Base-by-base conservation (phyloP, 2,888 invertebrate species). In the Campoplex capitator region DNA sequence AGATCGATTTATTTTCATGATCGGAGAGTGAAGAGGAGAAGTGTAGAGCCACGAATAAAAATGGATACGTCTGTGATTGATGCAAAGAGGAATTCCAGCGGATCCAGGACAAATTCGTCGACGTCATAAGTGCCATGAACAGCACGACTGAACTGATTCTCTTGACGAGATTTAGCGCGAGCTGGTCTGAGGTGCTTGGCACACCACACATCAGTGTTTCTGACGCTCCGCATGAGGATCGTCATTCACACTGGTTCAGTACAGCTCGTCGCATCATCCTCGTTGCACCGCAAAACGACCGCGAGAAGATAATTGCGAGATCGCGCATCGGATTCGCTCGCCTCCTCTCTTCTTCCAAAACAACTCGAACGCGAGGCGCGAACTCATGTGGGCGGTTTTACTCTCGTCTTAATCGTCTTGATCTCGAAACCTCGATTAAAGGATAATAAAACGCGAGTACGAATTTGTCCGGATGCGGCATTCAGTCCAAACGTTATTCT, bases 51-150 rank as follows among this genome's bases (percentile, higher is more conserved):
- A 13, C 58, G 28, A 7, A 28, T 58, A 1, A 11, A 28, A 58
- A 28, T 28, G 28, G 28, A 28, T 58, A 3, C 23, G 1, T 0
- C 11, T 23, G 9, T n/a, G 48, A 51, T 71, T 13, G 16, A n/a
- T 70, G 1, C 3, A 45, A 45, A 28, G 42, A 23, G 16, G 32
- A 65, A 35, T 32, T 13, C 42, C 3, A 2, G 23, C 6, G 74
- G 68, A 77, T 62, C 32, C 32, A 1, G 62, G 32, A 62, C 83
- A 81, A 92, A 90, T 92, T 91, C 88, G 89, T 88, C 82, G 87
- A 88, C 90, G 90, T 90, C 90, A 92, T 90, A 90, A 92, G 91
- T 90, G 89, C 88, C 91, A 91, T 91, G 42, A 54, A 90, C 88
- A 89, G 86, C 86, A 86, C 73, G 68, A 91, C 91, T 90, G 90